These are phyloP conservation scores for Montipora efflorescens DNA, from an alignment of 64 coral and sea anemone species.

Conservation along the genomic window DNA sequence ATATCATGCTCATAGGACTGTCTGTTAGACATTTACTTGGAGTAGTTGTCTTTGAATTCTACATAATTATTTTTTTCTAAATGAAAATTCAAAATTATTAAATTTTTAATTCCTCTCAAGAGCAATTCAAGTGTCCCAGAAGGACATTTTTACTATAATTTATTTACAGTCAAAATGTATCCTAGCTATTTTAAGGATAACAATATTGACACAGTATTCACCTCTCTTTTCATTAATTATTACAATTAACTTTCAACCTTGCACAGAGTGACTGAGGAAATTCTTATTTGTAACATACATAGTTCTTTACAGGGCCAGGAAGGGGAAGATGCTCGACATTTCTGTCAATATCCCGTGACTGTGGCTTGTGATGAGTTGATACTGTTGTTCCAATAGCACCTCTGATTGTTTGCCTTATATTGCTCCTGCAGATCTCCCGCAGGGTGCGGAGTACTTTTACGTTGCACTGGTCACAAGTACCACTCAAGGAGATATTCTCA, in stretches of 20 bases:
- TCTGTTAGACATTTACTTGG: too few species aligned
- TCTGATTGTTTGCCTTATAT: slow-evolving; percentile 39
- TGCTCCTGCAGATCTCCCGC: slow-evolving; percentile 62
- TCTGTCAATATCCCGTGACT: slow-evolving; percentile 61
- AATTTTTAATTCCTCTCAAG: too few species aligned
- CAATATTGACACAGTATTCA: neutral
- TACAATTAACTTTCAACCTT: too few species aligned
- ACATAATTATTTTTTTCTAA: too few species aligned
- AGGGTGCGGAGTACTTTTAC: slow-evolving; percentile 46
- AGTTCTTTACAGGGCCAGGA: slow-evolving; percentile 65
- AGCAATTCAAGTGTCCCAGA: too few species aligned
- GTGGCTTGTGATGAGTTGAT: neutral
- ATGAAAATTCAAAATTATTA: too few species aligned
- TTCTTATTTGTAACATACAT: slow-evolving; percentile 61
- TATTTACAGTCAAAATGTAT: too few species aligned
- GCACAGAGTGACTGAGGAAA: neutral
- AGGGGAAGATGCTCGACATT: slow-evolving; percentile 72
- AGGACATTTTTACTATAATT: too few species aligned
- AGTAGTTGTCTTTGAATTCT: too few species aligned
- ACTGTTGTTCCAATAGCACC: neutral
- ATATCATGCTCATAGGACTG: too few species aligned
- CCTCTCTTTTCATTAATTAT: neutral
- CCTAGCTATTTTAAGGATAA: too few species aligned
- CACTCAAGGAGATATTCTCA: slow-evolving; percentile 25
- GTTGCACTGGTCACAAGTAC: slow-evolving; percentile 59